Evolutionary conservation across 2,888 invertebrate species (phyloP).

Genomic region (Xanthostigma xanthostigma): DNA sequence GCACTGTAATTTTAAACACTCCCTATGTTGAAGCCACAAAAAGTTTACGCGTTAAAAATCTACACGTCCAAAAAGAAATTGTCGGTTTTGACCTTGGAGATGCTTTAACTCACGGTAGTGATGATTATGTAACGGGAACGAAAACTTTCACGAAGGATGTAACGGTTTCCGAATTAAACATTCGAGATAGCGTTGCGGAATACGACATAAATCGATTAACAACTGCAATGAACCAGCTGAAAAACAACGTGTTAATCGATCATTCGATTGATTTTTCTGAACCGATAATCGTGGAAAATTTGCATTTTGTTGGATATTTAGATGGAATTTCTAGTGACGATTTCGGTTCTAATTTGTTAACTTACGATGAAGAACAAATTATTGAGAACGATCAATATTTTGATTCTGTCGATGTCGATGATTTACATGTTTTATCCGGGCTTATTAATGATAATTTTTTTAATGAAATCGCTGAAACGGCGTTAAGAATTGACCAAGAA

Average conservation of each 20-base stretch:
- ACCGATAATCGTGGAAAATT: conserved; percentile 22
- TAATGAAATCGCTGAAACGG: conserved; percentile 21
- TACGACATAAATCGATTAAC: conserved; percentile 9
- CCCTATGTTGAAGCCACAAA: conserved; percentile 11
- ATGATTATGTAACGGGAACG: conserved; percentile 13
- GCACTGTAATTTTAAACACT: conserved; percentile 13
- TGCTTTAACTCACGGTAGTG: conserved; percentile 17
- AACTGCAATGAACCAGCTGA: conserved; percentile 7
- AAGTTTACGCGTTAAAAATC: too few relatives aligned
- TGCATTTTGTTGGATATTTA: conserved; percentile 26
- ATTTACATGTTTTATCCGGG: conserved; percentile 22
- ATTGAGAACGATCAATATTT: conserved; percentile 19
- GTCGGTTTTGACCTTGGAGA: conserved; percentile 22
- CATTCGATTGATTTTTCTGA: conserved; percentile 12
- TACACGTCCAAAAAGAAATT: conserved; percentile 15
- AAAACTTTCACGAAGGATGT: conserved; percentile 20
- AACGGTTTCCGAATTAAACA: conserved; percentile 17
- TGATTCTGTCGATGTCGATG: conserved; percentile 20
- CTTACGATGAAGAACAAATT: conserved; percentile 22
- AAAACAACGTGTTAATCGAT: conserved; percentile 11
- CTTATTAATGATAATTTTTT: conserved; percentile 27
- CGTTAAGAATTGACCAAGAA: conserved; percentile 26
- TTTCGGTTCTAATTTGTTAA: conserved; percentile 29
- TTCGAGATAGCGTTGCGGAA: conserved; percentile 12
- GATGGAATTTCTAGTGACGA: conserved; percentile 27